phyloP scores from a whole-genome alignment of 2,888 invertebrate genomes.

The Ophioninae sp. region DNA sequence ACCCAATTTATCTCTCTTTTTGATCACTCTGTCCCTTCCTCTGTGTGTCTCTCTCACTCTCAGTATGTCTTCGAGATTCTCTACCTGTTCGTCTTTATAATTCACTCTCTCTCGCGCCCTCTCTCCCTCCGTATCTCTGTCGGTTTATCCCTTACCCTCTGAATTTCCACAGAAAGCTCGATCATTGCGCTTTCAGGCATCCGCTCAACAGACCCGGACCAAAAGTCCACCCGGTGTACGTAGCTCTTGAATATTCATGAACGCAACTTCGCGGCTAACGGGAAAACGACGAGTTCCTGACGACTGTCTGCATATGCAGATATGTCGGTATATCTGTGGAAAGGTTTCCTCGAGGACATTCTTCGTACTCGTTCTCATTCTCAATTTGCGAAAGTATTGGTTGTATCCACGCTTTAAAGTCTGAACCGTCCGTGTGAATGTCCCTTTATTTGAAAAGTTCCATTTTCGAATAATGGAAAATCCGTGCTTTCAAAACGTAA shows the following conservation, averaged over 20 bases:
- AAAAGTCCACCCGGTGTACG: background rate
- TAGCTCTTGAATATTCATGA: constrained; percentile 56
- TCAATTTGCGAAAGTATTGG: too few relatives aligned
- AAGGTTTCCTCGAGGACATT: background rate
- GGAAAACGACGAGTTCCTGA: constrained; percentile 16
- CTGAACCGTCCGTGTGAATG: too few relatives aligned
- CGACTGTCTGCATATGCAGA: background rate
- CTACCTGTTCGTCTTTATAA: background rate
- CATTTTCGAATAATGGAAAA: too few relatives aligned
- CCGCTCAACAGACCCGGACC: constrained; percentile 12
- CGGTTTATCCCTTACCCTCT: background rate
- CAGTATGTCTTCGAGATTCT: background rate
- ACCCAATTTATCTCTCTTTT: too few relatives aligned
- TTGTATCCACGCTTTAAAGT: too few relatives aligned
- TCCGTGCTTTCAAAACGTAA: too few relatives aligned
- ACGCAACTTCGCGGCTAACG: background rate
- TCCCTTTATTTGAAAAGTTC: too few relatives aligned
- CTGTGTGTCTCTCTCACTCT: background rate
- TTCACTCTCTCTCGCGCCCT: too few relatives aligned
- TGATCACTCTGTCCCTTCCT: background rate
- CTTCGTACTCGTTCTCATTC: background rate
- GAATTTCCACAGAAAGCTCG: constrained; percentile 21
- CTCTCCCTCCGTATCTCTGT: background rate
- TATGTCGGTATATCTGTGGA: background rate
- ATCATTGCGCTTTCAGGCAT: constrained; percentile 35